Percentiles rank a stretch among this genome's conserved stretches.
Conservation (phyloP, 2,113 vertebrate genomes). For the Sapajus apella region DNA sequence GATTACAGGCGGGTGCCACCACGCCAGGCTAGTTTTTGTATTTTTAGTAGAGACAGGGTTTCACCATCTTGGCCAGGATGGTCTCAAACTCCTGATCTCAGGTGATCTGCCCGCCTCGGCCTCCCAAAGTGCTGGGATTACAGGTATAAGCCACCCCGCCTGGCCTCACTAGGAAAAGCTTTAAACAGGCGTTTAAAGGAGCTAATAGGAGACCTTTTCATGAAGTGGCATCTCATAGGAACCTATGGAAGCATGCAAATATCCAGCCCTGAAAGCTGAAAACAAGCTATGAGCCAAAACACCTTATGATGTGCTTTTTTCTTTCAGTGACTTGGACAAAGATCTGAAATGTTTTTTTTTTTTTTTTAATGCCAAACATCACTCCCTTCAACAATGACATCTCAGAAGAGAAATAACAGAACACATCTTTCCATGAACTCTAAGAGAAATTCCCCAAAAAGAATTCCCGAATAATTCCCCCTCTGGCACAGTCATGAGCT, state of each 20-base stretch:
- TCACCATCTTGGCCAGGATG: not conserved
- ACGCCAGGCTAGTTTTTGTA: not conserved
- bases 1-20: not conserved
- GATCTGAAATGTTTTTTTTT: not conserved
- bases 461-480: accelerated
- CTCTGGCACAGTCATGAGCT: no score
- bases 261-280: no score
- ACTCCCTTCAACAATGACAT: not conserved
- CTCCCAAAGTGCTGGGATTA: not conserved
- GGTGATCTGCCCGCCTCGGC: accelerated
- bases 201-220: no score
- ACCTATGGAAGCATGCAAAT: no score
- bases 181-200: not conserved
- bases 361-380: not conserved
- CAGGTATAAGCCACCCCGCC: not conserved
- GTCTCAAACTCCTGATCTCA: not conserved
- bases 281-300: no score
- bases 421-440: accelerated
- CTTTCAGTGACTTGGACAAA: no score
- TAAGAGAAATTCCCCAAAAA: not conserved
- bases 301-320: no score
- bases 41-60: not conserved
- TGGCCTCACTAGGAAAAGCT: not conserved
- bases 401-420: not conserved
- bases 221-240: no score